A percentile compares a stretch with the other conserved stretches of the same genome.
Evolutionary conservation across 2,888 invertebrate species (phyloP).

Genomic region (Parnassius glacialis): DNA sequence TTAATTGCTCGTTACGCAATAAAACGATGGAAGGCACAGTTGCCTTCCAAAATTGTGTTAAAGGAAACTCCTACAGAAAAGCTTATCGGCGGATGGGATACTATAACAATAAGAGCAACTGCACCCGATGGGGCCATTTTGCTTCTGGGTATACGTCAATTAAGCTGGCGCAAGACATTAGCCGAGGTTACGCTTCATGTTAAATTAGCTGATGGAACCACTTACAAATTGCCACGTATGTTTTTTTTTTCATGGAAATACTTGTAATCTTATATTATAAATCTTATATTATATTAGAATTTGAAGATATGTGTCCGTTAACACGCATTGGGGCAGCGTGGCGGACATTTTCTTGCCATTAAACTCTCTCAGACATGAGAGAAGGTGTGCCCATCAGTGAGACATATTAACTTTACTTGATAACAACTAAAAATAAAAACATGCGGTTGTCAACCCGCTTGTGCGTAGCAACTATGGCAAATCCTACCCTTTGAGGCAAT

Average conservation of each 20-base stretch:
- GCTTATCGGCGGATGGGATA: constrained; percentile 58
- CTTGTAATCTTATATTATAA: too few species aligned
- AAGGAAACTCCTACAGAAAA: constrained; percentile 48
- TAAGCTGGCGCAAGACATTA: constrained; percentile 62
- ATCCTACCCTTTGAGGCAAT: too few species aligned
- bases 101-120: constrained; percentile 72
- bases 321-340: too few species aligned
- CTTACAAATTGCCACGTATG: constrained; percentile 59
- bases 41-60: constrained; percentile 35
- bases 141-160: constrained; percentile 75
- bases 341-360: too few species aligned
- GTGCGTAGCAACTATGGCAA: too few species aligned
- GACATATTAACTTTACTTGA: too few species aligned
- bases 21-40: constrained; percentile 56
- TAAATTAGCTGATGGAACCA: constrained; percentile 58
- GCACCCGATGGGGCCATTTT: constrained; percentile 81
- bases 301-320: too few species aligned
- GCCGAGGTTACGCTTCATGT: constrained; percentile 81
- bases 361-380: too few species aligned
- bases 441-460: too few species aligned
- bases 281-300: too few species aligned
- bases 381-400: too few species aligned
- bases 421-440: too few species aligned
- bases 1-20: constrained; percentile 62
- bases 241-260: constrained; percentile 21